A percentile compares a stretch with the other conserved stretches of the same genome.
phyloP scores from a whole-genome alignment of 2,888 invertebrate genomes.

The Lasioglossum marginatum region DNA sequence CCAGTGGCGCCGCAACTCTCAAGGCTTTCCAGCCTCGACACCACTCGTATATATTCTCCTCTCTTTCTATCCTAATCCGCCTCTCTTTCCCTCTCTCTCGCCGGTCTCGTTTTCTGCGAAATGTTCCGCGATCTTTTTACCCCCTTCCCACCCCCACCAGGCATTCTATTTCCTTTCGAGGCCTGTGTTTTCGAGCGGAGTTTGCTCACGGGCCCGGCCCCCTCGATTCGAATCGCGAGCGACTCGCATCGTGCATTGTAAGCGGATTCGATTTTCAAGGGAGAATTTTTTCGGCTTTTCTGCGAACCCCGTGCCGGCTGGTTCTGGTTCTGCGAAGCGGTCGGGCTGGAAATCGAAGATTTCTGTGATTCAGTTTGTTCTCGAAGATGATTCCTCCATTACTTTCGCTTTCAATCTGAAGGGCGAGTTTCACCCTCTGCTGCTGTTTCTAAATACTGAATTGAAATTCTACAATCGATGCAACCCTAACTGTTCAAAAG shows the following conservation, averaged over 20 bases:
- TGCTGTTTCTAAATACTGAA: background rate
- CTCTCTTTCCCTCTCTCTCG: background rate
- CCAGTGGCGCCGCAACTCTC: slow-evolving; percentile 84
- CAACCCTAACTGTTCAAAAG: too few relatives aligned
- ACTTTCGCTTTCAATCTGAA: background rate
- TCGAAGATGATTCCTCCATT: background rate
- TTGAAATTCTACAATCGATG: too few relatives aligned
- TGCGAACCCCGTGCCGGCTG: background rate
- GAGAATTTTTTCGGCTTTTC: background rate
- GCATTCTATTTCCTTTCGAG: slow-evolving; percentile 40
- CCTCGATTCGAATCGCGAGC: background rate
- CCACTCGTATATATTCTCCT: slow-evolving; percentile 60
- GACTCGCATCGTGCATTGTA: background rate
- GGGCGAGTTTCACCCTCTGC: background rate
- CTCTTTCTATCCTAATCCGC: background rate
- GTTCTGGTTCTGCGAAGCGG: background rate
- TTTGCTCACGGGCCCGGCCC: background rate
- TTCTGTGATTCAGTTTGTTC: background rate
- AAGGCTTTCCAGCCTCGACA: slow-evolving; percentile 80
- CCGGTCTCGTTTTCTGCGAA: slow-evolving; percentile 61
- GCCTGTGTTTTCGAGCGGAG: slow-evolving; percentile 10
- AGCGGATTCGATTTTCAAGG: background rate
- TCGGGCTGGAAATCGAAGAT: background rate
- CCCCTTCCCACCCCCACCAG: background rate
- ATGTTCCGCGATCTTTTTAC: slow-evolving; percentile 58